A percentile compares a stretch with the other conserved stretches of the same genome.
These are phyloP conservation scores for Phallusia fumigata DNA, from an alignment of 23 tunicate species.

Conservation along the genomic window DNA sequence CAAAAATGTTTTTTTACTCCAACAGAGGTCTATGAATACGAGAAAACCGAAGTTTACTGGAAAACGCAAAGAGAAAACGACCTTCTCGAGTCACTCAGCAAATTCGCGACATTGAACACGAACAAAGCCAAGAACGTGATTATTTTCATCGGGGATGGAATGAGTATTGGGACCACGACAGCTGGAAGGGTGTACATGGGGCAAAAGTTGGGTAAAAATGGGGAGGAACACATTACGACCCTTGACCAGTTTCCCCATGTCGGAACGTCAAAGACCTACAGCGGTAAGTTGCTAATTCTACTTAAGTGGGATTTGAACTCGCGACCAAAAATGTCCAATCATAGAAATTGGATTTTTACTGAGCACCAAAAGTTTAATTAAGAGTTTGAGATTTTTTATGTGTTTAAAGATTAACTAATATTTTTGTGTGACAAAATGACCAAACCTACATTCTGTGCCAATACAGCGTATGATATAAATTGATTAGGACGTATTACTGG, in stretches of 20 bases:
- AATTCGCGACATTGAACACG: conserved; percentile 41
- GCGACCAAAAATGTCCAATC: neutral
- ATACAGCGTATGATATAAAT: too few relatives aligned
- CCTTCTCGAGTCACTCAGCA: conserved; percentile 12
- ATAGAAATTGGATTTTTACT: too few relatives aligned
- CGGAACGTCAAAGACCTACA: conserved; percentile 79
- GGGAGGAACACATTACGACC: conserved; percentile 77
- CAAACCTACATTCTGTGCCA: too few relatives aligned
- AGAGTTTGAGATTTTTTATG: neutral
- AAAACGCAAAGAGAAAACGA: conserved; percentile 19
- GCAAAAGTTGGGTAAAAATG: conserved; percentile 12
- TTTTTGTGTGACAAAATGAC: too few relatives aligned
- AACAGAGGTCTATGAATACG: neutral
- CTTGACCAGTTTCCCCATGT: conserved; percentile 61
- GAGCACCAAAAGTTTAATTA: too few relatives aligned
- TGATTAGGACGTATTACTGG: too few relatives aligned
- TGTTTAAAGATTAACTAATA: too few relatives aligned
- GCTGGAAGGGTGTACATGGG: conserved; percentile 87
- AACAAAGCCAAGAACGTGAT: conserved; percentile 78
- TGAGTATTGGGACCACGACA: conserved; percentile 70
- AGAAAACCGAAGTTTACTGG: conserved; percentile 42
- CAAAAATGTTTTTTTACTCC: too few relatives aligned
- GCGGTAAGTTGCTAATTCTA: conserved; percentile 35
- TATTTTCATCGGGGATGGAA: conserved; percentile 84
- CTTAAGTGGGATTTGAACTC: neutral